These are phyloP conservation scores for Xestia ashworthii DNA, from an alignment of 2,888 invertebrate species.

Conservation along the genomic window DNA sequence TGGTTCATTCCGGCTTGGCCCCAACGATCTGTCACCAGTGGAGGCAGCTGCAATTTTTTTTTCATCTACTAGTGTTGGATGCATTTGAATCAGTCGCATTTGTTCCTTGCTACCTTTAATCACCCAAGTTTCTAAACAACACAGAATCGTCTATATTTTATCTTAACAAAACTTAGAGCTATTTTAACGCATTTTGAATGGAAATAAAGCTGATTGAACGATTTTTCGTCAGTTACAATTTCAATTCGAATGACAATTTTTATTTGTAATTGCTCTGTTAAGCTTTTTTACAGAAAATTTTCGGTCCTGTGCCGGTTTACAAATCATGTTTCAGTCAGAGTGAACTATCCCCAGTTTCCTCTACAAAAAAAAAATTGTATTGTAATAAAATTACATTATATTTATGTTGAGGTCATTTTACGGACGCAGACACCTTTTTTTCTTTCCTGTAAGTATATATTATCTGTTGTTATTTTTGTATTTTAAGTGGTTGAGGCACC, in stretches of 20 bases:
- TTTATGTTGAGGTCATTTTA: slow-evolving; percentile 10
- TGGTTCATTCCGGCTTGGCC: no score
- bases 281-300: neutral
- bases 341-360: slow-evolving; percentile 2
- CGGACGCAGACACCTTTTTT: neutral
- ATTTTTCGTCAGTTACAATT: neutral
- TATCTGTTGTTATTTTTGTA: slow-evolving; percentile 25
- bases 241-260: neutral
- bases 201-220: neutral
- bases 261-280: neutral
- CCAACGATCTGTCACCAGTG: no score
- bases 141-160: neutral
- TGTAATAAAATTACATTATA: neutral
- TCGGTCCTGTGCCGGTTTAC: neutral
- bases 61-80: neutral
- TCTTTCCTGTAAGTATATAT: slow-evolving; percentile 32
- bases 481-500: slow-evolving; percentile 7
- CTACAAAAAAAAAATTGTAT: neutral
- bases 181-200: neutral
- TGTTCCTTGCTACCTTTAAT: no score
- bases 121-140: neutral
- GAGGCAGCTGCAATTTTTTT: no score
- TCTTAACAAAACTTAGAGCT: neutral
- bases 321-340: neutral
- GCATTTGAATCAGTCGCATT: no score